Evolutionary conservation across 2,888 invertebrate species (phyloP).

Genomic region (Cristatella mucedo): DNA sequence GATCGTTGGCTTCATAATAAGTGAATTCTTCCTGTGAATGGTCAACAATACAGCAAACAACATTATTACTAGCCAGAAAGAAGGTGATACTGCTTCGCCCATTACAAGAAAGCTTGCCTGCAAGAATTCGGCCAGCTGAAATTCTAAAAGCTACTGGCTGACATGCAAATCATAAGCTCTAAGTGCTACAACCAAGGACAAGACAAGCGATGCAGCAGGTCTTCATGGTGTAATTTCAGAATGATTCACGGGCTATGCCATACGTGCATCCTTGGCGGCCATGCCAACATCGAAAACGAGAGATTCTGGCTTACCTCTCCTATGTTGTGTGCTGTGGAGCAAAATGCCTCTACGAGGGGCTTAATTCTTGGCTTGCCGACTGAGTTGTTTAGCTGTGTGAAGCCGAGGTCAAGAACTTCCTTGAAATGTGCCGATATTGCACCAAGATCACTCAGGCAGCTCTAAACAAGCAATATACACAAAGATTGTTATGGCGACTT

Average conservation of each 20-base stretch:
- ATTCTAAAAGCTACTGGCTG: too few species aligned
- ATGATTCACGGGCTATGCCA: too few species aligned
- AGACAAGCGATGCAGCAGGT: too few species aligned
- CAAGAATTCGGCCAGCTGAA: too few species aligned
- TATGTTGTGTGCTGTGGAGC: constrained; percentile 57
- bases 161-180: too few species aligned
- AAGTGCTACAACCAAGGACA: too few species aligned
- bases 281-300: too few species aligned
- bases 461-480: constrained; percentile 21
- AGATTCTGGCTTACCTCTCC: constrained; percentile 48
- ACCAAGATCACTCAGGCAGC: constrained; percentile 36
- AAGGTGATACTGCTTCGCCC: too few species aligned
- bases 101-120: too few species aligned
- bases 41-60: background rate
- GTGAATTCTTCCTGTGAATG: constrained; percentile 57
- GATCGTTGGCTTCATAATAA: constrained; percentile 69
- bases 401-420: constrained; percentile 54
- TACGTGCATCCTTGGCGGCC: too few species aligned
- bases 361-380: constrained; percentile 68
- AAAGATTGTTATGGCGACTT: too few species aligned
- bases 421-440: constrained; percentile 33
- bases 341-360: constrained; percentile 67
- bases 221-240: too few species aligned
- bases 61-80: background rate
- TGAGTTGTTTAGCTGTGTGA: constrained; percentile 59